Evolutionary conservation across 2,888 invertebrate genomes (phyloP), one percentile per base, ranked within the genome.

Genomic region (Mimumesa dahlbomi): DNA sequence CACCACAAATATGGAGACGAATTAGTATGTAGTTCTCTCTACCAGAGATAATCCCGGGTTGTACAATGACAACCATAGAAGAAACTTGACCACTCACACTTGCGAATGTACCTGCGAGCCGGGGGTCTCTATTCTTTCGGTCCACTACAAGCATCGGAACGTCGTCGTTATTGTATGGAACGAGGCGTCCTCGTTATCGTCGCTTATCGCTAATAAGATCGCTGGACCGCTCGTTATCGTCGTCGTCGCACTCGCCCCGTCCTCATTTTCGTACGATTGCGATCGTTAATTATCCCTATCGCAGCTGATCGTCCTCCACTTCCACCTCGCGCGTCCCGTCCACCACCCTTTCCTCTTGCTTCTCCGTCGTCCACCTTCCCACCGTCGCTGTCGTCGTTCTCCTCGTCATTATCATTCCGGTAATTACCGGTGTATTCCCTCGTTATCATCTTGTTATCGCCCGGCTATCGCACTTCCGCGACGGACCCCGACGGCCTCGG

Each of bases 181-280:
- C 80, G 80, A 66, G 79, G 79, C 79, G 79, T 77, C 73, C 79
- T 82, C 83, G 84, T 85, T 85, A 85, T 85, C 85, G 84, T 84
- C 84, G 84, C 84, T 87, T 86, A 88, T 88, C 87, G 84, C 84
- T 85, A 87, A 88, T 87, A 88, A 88, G 88, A 88, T 87, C 87
- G 83, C 82, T 83, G 83, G 85, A 85, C 84, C 84, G 85, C 88
- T 87, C 85, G 88, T 87, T 88, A 88, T 87, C 87, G 85, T 82
- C 79, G 82, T 81, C 81, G 82, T 84, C 81, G 81, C 80, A 78
- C 79, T 80, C 79, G 78, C 77, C 75, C 82, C 80, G 85, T 85
- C 84, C 87, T 85, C 87, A 82, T 87, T 88, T 87, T 87, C 87
- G 84, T 86, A 82, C 86, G 85, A 86, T 86, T 85, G 85, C 82